Evolutionary conservation across 2,797 vertebrate species (phyloP).

Genomic region (Urophycis tenuis): DNA sequence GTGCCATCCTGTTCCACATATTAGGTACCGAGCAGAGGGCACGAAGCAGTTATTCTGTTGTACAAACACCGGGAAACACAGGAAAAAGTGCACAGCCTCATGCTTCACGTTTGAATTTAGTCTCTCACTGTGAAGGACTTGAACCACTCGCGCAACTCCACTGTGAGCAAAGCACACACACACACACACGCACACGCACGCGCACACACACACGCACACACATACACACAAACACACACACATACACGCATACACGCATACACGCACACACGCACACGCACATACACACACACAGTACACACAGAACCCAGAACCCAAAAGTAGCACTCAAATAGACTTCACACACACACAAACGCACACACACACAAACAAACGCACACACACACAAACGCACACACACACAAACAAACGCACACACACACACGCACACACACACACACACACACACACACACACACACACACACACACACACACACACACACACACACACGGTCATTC

Average conservation of each 20-base stretch:
- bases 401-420: background rate
- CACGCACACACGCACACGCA: too few species aligned
- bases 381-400: constrained; percentile 5
- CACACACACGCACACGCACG: constrained; percentile 4
- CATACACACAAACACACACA: constrained; percentile 11
- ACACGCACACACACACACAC: constrained; percentile 7
- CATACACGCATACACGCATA: background rate
- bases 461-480: background rate
- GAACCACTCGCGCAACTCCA: background rate
- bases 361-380: too few species aligned
- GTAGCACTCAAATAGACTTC: constrained; percentile 24
- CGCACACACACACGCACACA: background rate
- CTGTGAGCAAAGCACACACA: constrained; percentile 2
- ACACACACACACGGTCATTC: constrained; percentile 33
- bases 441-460: too few species aligned
- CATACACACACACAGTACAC: background rate
- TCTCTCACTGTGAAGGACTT: background rate
- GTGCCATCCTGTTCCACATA: background rate
- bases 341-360: background rate
- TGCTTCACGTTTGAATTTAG: constrained; percentile 30
- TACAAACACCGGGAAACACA: constrained; percentile 19
- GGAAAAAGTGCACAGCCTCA: constrained; percentile 30
- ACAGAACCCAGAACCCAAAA: constrained; percentile 23
- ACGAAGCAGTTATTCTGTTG: background rate
- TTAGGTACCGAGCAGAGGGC: background rate